These are phyloP conservation scores for Alsophila aescularia DNA, from an alignment of 2,888 invertebrate genomes.

Conservation along the genomic window DNA sequence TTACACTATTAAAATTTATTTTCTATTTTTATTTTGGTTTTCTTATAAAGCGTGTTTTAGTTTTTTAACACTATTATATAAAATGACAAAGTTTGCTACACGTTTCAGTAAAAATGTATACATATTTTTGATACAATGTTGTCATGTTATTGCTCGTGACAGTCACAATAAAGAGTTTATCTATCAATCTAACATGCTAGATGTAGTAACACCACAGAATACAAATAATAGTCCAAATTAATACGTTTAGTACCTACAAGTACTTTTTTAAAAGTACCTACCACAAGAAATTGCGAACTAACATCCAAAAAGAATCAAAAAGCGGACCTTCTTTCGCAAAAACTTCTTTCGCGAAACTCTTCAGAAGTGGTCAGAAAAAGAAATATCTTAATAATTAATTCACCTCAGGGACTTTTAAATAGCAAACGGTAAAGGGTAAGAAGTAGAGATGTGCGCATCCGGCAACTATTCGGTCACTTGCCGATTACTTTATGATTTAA, in stretches of 20 bases:
- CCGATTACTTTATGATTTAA: neutral
- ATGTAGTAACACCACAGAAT: too few species aligned
- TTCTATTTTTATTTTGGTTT: too few species aligned
- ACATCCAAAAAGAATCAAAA: conserved; percentile 22
- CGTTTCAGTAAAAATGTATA: too few species aligned
- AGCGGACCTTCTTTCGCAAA: conserved; percentile 20
- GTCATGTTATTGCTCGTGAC: too few species aligned
- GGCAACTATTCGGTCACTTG: conserved; percentile 15
- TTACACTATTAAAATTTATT: too few species aligned
- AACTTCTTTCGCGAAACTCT: conserved; percentile 20
- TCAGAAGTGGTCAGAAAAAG: conserved; percentile 41
- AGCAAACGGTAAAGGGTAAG: conserved; percentile 46
- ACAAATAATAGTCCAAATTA: neutral
- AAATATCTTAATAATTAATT: conserved; percentile 58
- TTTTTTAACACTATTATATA: too few species aligned
- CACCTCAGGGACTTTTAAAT: conserved; percentile 53
- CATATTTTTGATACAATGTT: too few species aligned
- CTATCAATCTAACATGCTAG: too few species aligned
- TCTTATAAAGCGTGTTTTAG: too few species aligned
- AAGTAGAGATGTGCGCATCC: conserved; percentile 24
- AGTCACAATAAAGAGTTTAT: too few species aligned
- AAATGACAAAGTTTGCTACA: too few species aligned
- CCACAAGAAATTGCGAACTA: conserved; percentile 9
- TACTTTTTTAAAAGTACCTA: conserved; percentile 4
- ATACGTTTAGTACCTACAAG: neutral